Conservation (phyloP, 92 coral and sea anemone species). For the Bergia puertoricense region DNA sequence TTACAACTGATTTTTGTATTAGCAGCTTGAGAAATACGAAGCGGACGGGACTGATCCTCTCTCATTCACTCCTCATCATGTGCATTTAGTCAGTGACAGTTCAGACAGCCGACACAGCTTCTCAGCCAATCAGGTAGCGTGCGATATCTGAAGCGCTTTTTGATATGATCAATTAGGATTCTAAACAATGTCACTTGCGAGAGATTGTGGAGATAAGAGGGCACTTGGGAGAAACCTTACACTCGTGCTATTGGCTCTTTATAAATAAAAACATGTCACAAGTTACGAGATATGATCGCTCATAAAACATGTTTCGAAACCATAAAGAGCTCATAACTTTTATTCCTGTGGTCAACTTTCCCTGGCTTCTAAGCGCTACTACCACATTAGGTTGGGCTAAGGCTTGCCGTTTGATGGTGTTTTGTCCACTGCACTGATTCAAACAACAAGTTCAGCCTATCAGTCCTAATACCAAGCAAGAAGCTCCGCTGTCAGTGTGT, state of each 20-base stretch:
- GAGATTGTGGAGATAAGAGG: constrained; percentile 56
- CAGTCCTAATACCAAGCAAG: constrained; percentile 18
- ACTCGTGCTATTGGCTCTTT: constrained; percentile 37
- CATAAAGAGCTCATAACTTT: not conserved
- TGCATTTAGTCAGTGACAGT: constrained; percentile 47
- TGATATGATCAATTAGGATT: constrained; percentile 39
- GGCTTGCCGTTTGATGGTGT: not conserved
- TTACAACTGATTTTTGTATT: constrained; percentile 42
- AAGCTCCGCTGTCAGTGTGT: constrained; percentile 54
- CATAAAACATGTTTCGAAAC: constrained; percentile 12
- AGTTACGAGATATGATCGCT: constrained; percentile 22
- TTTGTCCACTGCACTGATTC: too few species aligned
- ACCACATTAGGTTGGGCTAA: not conserved
- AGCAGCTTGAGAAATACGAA: constrained; percentile 41
- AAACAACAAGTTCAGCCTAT: not conserved
- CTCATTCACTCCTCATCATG: constrained; percentile 56
- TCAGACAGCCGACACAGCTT: constrained; percentile 49
- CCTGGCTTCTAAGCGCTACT: not conserved
- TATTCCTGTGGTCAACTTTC: not conserved
- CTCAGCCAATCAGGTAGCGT: constrained; percentile 46
- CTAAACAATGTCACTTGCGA: constrained; percentile 46
- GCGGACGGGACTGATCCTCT: not conserved
- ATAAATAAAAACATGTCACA: constrained; percentile 41
- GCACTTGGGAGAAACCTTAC: constrained; percentile 38
- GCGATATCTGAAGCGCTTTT: constrained; percentile 43